Evolutionary conservation across 2,888 invertebrate species (phyloP).

Genomic region (Nemurella pictetii): DNA sequence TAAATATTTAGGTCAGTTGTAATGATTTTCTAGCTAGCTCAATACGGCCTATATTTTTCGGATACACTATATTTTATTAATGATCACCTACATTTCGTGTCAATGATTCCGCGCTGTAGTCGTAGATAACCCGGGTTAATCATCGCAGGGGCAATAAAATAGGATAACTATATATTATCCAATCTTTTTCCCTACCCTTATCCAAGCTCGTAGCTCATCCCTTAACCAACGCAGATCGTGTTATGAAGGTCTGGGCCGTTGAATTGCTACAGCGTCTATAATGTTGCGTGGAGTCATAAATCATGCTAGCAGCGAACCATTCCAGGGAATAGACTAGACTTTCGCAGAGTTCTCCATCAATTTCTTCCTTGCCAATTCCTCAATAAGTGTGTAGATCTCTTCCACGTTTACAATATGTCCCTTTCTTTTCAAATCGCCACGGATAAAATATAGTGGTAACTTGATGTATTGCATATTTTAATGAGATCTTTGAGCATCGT

Average conservation of each 20-base stretch:
- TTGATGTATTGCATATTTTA: neutral
- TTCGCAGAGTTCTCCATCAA: neutral
- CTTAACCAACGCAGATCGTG: constrained; percentile 11
- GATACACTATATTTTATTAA: neutral
- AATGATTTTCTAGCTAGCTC: no score
- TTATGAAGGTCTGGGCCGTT: neutral
- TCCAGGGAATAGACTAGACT: neutral
- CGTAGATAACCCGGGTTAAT: neutral
- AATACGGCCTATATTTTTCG: no score
- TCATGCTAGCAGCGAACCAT: neutral
- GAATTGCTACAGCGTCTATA: neutral
- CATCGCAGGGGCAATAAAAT: constrained; percentile 20
- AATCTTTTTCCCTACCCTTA: neutral
- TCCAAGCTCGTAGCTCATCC: neutral
- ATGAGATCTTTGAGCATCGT: neutral
- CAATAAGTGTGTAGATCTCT: neutral
- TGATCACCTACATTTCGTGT: neutral
- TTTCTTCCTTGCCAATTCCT: neutral
- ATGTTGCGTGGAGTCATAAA: neutral
- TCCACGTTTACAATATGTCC: neutral
- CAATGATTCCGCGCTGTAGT: constrained; percentile 16
- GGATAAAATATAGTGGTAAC: neutral
- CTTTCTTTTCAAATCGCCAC: neutral
- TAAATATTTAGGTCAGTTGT: no score
- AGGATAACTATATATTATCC: constrained; percentile 14